Conservation (phyloP, 2,888 invertebrate species). For the Sesia bembeciformis region DNA sequence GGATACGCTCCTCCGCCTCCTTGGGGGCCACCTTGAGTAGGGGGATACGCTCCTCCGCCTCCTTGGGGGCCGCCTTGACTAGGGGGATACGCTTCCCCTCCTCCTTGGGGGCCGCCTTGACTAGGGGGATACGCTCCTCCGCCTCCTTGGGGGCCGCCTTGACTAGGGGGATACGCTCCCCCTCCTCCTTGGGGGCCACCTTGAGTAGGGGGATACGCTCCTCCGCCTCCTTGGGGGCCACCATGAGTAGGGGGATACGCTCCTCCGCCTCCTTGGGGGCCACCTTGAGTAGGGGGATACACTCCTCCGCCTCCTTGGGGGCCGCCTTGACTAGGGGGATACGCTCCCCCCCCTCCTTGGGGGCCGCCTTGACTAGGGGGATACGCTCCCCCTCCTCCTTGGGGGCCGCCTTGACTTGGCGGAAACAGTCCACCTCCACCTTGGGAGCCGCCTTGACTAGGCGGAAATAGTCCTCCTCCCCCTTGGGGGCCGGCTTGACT, state of each 20-base stretch:
- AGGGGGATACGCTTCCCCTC: constrained; percentile 10
- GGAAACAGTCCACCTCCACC: constrained; percentile 1
- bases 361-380: constrained; percentile 1
- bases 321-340: constrained; percentile 2
- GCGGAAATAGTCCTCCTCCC: neutral
- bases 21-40: neutral
- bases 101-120: constrained; percentile 4
- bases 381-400: constrained; percentile 4
- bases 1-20: constrained; percentile 3
- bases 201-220: constrained; percentile 3
- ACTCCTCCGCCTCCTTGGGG: constrained; percentile 5
- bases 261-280: neutral
- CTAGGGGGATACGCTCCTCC: constrained; percentile 7
- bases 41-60: constrained; percentile 6
- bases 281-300: constrained; percentile 1
- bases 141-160: constrained; percentile 6
- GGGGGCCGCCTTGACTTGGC: constrained; percentile 1
- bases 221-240: constrained; percentile 3
- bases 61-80: constrained; percentile 6
- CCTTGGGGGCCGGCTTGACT: neutral
- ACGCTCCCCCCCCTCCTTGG: neutral
- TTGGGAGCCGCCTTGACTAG: constrained; percentile 1
- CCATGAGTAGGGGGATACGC: constrained; percentile 1
- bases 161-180: constrained; percentile 8
- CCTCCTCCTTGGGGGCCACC: constrained; percentile 1